Percentiles rank a stretch among this genome's conserved stretches.
phyloP scores from a whole-genome alignment of 1,140 invertebrate species.

The Ostrea denselamellosa region DNA sequence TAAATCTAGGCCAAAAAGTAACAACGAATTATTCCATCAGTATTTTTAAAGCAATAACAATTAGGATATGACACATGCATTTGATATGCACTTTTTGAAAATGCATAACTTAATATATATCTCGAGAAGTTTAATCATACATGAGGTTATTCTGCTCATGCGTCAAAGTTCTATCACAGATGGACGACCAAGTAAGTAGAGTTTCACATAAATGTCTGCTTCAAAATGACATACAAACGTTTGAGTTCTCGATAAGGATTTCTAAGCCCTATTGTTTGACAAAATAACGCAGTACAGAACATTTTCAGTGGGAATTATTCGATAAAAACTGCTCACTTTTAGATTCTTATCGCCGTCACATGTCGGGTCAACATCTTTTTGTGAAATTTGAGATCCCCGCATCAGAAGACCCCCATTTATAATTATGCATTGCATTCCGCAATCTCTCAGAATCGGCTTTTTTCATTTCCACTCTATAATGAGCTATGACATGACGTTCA shows the following conservation, averaged over 20 bases:
- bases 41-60: too few species aligned
- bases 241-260: not conserved
- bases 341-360: not conserved
- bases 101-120: not conserved
- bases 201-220: not conserved
- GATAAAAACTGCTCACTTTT: slow-evolving; percentile 23
- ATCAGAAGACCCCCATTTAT: not conserved
- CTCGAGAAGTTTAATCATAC: not conserved
- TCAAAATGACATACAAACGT: not conserved
- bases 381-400: not conserved
- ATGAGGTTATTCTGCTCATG: not conserved
- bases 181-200: not conserved
- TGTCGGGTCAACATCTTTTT: not conserved
- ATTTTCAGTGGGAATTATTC: not conserved
- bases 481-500: slow-evolving; percentile 20
- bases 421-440: not conserved
- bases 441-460: slow-evolving; percentile 4
- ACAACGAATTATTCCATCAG: too few species aligned
- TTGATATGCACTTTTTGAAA: not conserved
- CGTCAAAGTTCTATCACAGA: not conserved
- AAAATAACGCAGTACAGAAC: not conserved
- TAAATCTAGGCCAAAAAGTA: too few species aligned
- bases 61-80: too few species aligned
- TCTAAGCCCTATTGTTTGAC: slow-evolving; percentile 19
- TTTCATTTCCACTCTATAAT: slow-evolving; percentile 21